These are phyloP conservation scores for Phthorimaea operculella DNA, from an alignment of 1,140 invertebrate species.

Conservation along the genomic window DNA sequence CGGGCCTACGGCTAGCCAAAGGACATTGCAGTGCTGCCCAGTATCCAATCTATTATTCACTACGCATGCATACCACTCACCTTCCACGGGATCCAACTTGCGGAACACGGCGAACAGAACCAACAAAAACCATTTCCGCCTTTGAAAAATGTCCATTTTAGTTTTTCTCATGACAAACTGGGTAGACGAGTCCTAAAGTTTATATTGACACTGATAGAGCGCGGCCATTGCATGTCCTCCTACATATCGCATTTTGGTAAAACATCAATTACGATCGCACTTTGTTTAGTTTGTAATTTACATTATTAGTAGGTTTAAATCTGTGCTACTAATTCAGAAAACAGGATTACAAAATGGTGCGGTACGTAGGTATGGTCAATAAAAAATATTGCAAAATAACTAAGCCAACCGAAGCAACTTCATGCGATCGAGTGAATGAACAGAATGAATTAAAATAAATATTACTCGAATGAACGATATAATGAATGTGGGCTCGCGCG, in stretches of 20 bases:
- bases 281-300: too few relatives aligned
- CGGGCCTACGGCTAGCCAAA: neutral
- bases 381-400: too few relatives aligned
- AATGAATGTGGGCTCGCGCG: too few relatives aligned
- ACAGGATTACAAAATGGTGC: too few relatives aligned
- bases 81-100: conserved; percentile 32
- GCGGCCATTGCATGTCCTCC: conserved; percentile 45
- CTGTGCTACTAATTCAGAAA: too few relatives aligned
- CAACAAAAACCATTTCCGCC: conserved; percentile 39
- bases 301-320: too few relatives aligned
- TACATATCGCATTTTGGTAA: conserved; percentile 46
- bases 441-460: too few relatives aligned
- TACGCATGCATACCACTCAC: conserved; percentile 28
- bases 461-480: too few relatives aligned
- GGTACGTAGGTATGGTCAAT: too few relatives aligned
- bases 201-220: conserved; percentile 38
- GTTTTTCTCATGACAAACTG: conserved; percentile 44
- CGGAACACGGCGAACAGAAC: conserved; percentile 34
- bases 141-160: conserved; percentile 42
- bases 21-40: neutral
- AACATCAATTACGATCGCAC: too few relatives aligned
- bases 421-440: too few relatives aligned
- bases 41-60: neutral
- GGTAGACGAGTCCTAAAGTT: conserved; percentile 35
- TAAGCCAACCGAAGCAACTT: too few relatives aligned